phyloP scores from a whole-genome alignment of 2,113 vertebrate genomes.

The Sinocyclocheilus anshuiensis region DNA sequence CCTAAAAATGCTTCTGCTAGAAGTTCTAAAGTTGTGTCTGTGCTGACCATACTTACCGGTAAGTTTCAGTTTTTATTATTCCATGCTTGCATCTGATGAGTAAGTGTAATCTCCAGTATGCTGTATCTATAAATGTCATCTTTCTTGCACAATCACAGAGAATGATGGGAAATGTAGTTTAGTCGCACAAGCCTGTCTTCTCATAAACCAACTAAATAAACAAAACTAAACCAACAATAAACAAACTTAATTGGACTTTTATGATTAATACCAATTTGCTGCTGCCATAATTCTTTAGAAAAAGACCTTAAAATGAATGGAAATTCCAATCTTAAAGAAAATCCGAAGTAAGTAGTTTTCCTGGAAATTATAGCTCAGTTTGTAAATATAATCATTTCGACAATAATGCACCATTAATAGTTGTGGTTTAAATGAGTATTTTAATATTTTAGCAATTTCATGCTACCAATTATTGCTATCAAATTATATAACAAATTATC shows the following conservation, averaged over 20 bases:
- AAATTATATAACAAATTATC: no score
- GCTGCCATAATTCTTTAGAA: neutral
- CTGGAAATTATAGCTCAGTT: neutral
- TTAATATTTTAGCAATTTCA: no score
- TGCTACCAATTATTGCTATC: no score
- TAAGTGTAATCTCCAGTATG: neutral
- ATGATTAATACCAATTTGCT: neutral
- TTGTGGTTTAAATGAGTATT: no score
- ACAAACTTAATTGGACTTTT: neutral
- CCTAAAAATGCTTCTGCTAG: slow-evolving; percentile 60
- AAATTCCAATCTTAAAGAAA: neutral
- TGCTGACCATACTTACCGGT: slow-evolving; percentile 65
- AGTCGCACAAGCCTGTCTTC: neutral
- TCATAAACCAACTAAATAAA: neutral
- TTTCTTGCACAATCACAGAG: neutral
- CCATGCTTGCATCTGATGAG: slow-evolving; percentile 1
- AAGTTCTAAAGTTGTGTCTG: slow-evolving; percentile 72
- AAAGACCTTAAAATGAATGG: neutral
- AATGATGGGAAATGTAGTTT: neutral
- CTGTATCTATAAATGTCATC: neutral
- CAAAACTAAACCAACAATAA: no score
- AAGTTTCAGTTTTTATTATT: slow-evolving; percentile 40
- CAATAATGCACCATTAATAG: neutral
- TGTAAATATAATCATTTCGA: neutral
- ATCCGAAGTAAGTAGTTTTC: neutral